Evolutionary conservation across 2,797 vertebrate genomes (phyloP).

Genomic region (Bradypus variegatus): DNA sequence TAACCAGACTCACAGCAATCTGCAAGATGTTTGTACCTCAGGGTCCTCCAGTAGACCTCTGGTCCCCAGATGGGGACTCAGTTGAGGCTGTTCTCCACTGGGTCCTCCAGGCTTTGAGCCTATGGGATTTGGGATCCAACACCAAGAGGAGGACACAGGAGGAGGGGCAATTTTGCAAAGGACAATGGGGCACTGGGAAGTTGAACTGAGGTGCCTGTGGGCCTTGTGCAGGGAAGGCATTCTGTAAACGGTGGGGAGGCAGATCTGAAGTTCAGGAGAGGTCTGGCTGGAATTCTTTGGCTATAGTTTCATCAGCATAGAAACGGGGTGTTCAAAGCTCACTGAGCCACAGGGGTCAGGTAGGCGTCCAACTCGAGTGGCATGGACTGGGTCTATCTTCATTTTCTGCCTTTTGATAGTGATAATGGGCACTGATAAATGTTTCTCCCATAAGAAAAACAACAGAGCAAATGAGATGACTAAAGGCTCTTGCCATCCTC

Average conservation of each 20-base stretch:
- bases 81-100: neutral
- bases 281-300: neutral
- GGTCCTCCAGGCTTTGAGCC: neutral
- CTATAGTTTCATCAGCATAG: conserved; percentile 4
- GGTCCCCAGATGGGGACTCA: neutral
- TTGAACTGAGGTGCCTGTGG: neutral
- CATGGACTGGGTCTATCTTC: neutral
- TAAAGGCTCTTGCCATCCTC: neutral
- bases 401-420: neutral
- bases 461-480: neutral
- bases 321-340: neutral
- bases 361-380: neutral
- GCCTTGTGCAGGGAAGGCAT: neutral
- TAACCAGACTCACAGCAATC: neutral
- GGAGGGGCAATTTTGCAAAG: neutral
- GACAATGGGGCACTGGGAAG: neutral
- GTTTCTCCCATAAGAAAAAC: conserved; percentile 5
- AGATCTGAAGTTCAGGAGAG: neutral
- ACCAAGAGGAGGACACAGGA: neutral
- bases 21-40: neutral
- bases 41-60: neutral
- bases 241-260: neutral
- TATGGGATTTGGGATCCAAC: neutral
- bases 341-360: neutral
- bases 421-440: neutral